These are phyloP conservation scores for Eretmochelys imbricata DNA, from an alignment of 2,113 vertebrate species.

Conservation along the genomic window DNA sequence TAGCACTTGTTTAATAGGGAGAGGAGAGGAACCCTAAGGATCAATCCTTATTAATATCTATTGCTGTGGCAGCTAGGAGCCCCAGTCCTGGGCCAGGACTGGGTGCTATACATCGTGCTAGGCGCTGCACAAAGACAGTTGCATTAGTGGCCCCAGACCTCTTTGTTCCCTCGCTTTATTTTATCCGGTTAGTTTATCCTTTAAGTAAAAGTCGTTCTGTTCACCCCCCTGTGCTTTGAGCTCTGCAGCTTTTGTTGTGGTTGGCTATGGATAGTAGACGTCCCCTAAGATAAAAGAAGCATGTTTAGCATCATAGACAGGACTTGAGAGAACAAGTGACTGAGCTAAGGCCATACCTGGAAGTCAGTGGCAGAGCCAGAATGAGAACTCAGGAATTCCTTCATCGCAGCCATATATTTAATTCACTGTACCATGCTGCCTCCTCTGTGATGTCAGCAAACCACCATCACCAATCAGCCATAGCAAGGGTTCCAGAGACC, in stretches of 20 bases:
- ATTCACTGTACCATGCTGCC: background rate
- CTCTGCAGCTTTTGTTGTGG: background rate
- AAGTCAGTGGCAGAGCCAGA: background rate
- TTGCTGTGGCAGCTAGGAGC: background rate
- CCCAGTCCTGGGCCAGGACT: background rate
- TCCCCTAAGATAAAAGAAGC: background rate
- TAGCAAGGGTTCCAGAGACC: background rate
- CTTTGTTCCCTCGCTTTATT: background rate
- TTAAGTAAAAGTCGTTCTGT: background rate
- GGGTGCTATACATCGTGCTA: background rate
- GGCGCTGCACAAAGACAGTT: background rate
- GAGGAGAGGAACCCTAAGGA: background rate
- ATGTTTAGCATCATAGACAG: background rate
- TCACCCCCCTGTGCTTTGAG: background rate
- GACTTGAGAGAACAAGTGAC: background rate
- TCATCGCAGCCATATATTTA: background rate
- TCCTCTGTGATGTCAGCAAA: no score
- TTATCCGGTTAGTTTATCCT: background rate
- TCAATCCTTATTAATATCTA: background rate
- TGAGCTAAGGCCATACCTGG: background rate
- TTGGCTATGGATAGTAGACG: background rate
- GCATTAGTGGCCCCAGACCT: background rate
- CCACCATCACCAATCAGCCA: no score
- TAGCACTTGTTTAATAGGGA: background rate
- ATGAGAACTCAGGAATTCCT: background rate